phyloP scores from a whole-genome alignment of 2,113 vertebrate genomes.

The Pterocles gutturalis region DNA sequence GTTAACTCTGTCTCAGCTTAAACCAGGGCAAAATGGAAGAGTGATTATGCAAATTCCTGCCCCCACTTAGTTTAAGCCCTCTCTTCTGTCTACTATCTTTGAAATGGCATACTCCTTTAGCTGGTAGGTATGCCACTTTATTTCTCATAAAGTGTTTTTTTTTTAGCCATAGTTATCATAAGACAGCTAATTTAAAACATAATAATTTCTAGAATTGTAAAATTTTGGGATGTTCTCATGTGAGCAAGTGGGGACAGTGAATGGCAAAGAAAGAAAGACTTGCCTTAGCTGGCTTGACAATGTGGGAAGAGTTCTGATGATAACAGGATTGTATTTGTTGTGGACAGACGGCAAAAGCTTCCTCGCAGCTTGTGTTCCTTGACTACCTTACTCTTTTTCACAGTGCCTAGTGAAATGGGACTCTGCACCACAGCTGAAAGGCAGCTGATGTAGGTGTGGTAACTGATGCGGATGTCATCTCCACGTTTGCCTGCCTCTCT shows the following conservation, averaged over 20 bases:
- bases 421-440: background rate
- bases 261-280: background rate
- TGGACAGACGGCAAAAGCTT: background rate
- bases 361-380: background rate
- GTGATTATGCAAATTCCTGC: background rate
- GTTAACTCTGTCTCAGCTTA: too few species aligned
- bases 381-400: background rate
- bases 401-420: background rate
- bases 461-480: background rate
- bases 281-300: background rate
- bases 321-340: background rate
- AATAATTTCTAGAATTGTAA: background rate
- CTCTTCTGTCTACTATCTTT: background rate
- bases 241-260: background rate
- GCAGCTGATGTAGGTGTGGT: background rate
- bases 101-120: background rate
- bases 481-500: background rate
- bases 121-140: background rate
- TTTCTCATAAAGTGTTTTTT: background rate
- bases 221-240: background rate
- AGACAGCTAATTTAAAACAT: background rate
- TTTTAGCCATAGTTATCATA: background rate
- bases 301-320: background rate
- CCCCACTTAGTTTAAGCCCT: background rate
- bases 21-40: background rate